These are phyloP conservation scores for Eilema sororculum DNA, from an alignment of 2,888 invertebrate genomes.

Conservation along the genomic window DNA sequence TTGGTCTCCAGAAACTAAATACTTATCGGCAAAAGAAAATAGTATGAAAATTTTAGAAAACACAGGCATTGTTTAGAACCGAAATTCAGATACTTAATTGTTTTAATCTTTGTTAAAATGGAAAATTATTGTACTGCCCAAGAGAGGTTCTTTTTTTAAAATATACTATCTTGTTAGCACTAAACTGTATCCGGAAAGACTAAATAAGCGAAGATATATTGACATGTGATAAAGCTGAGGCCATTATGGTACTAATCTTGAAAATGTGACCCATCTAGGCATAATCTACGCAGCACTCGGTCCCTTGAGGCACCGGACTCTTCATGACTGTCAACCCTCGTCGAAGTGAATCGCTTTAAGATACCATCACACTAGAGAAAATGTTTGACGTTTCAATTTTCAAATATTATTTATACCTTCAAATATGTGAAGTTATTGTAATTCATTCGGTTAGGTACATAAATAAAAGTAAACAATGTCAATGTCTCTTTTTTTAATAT, in stretches of 20 bases:
- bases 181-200: neutral
- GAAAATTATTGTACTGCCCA: no score
- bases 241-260: slow-evolving; percentile 30
- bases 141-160: no score
- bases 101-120: no score
- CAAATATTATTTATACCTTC: neutral
- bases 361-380: slow-evolving; percentile 10
- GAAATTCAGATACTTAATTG: no score
- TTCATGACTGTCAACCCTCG: slow-evolving; percentile 55
- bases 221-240: neutral
- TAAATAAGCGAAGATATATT: slow-evolving; percentile 9
- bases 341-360: slow-evolving; percentile 33
- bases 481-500: no score
- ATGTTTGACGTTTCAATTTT: slow-evolving; percentile 3
- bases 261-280: slow-evolving; percentile 37
- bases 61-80: no score
- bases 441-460: no score
- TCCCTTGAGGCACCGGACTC: slow-evolving; percentile 45
- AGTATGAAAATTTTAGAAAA: no score
- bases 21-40: no score
- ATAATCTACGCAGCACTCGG: slow-evolving; percentile 36
- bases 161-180: neutral
- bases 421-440: neutral
- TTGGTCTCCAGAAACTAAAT: no score
- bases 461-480: no score